Percentiles rank a stretch among this genome's conserved stretches.
Evolutionary conservation across 2,113 vertebrate species (phyloP).

Genomic region (Lipophrys pholis): DNA sequence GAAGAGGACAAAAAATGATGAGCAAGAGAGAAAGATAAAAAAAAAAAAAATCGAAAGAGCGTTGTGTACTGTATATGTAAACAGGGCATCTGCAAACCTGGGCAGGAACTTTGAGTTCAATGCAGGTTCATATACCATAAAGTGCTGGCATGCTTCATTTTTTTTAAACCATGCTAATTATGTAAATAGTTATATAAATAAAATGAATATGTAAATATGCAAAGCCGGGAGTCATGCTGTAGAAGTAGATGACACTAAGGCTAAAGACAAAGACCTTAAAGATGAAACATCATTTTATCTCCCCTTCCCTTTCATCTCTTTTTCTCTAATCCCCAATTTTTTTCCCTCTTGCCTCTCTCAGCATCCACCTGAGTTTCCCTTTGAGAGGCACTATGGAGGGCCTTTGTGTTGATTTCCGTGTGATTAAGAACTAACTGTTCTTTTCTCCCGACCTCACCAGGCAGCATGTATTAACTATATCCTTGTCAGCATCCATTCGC

Average conservation of each 20-base stretch:
- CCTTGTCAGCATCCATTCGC: constrained; percentile 41
- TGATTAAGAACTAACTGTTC: constrained; percentile 41
- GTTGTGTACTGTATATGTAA: not conserved
- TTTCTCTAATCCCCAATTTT: not conserved
- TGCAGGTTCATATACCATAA: constrained; percentile 29
- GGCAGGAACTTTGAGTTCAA: constrained; percentile 41
- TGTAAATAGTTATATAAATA: constrained; percentile 60
- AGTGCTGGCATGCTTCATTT: constrained; percentile 8
- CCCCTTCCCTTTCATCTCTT: constrained; percentile 13
- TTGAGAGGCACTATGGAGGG: constrained; percentile 18
- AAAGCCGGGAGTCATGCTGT: constrained; percentile 40
- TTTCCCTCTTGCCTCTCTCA: not conserved
- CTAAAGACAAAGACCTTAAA: constrained; percentile 37
- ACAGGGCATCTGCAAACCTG: constrained; percentile 5
- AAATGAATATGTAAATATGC: constrained; percentile 57
- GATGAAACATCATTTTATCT: constrained; percentile 40
- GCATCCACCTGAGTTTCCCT: constrained; percentile 12
- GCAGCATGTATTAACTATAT: constrained; percentile 40
- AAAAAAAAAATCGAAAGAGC: not conserved
- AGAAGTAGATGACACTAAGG: constrained; percentile 36
- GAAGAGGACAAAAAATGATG: constrained; percentile 37
- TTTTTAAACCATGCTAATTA: constrained; percentile 55
- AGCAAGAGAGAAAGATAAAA: not conserved
- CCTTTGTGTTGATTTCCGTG: constrained; percentile 33
- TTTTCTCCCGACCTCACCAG: constrained; percentile 38